A percentile compares a stretch with the other conserved stretches of the same genome.
Evolutionary conservation across 2,113 vertebrate species (phyloP).

Genomic region (Calidris pygmaea): DNA sequence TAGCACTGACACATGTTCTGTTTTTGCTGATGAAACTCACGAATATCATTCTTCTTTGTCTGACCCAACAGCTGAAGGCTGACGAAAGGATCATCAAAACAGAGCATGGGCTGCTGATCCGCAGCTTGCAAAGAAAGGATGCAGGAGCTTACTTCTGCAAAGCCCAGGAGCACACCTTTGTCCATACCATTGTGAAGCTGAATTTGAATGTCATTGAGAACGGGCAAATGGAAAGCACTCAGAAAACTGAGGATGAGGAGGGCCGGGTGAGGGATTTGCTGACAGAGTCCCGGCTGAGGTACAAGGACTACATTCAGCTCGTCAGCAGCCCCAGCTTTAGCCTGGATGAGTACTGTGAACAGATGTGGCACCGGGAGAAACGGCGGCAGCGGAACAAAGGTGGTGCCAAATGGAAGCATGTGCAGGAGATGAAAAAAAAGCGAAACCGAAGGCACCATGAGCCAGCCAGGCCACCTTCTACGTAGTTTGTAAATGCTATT

Average conservation of each 20-base stretch:
- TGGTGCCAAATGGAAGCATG: constrained; percentile 92
- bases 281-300: constrained; percentile 83
- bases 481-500: constrained; percentile 67
- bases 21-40: background rate
- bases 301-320: constrained; percentile 93
- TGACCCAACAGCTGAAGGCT: constrained; percentile 80
- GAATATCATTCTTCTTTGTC: constrained; percentile 25
- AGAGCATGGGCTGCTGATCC: constrained; percentile 89
- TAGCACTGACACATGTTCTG: accelerated
- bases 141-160: constrained; percentile 88
- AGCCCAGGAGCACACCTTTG: constrained; percentile 91
- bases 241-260: constrained; percentile 75
- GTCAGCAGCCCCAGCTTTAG: constrained; percentile 86
- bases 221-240: constrained; percentile 83
- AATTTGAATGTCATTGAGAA: constrained; percentile 86
- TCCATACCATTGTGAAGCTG: constrained; percentile 85
- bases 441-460: constrained; percentile 90
- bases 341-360: constrained; percentile 95
- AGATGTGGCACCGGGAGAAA: constrained; percentile 91
- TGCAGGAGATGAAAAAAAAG: constrained; percentile 94
- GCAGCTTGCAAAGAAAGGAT: constrained; percentile 85
- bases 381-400: constrained; percentile 78
- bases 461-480: constrained; percentile 42
- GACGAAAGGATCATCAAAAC: constrained; percentile 91
- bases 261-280: constrained; percentile 77